A percentile compares a stretch with the other conserved stretches of the same genome.
phyloP scores from a whole-genome alignment of 2,797 vertebrate species.

The Crenichthys baileyi region DNA sequence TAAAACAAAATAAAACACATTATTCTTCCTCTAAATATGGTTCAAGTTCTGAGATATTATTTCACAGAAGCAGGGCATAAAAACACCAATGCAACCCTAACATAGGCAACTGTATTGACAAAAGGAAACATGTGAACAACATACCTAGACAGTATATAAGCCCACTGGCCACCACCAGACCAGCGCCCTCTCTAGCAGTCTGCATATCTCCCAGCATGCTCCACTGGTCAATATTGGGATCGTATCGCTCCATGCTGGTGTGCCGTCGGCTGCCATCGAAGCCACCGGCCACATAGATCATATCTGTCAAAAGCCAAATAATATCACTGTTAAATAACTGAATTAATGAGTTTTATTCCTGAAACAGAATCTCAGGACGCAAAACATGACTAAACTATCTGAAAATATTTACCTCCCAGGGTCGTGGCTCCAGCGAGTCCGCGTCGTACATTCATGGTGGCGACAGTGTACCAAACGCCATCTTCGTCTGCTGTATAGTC shows the following conservation, averaged over 20 bases:
- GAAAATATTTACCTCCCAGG: conserved; percentile 85
- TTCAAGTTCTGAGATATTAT: neutral
- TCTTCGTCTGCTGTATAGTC: conserved; percentile 97
- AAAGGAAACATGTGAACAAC: neutral
- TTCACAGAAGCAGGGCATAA: neutral
- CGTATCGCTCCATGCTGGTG: conserved; percentile 98
- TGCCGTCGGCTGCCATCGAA: conserved; percentile 97
- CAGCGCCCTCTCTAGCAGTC: conserved; percentile 95
- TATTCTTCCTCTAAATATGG: neutral
- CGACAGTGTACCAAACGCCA: conserved; percentile 97
- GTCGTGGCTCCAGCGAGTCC: conserved; percentile 96
- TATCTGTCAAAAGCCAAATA: conserved; percentile 80
- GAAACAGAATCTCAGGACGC: neutral
- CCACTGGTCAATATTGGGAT: conserved; percentile 99
- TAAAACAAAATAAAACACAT: neutral
- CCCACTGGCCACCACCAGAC: conserved; percentile 95
- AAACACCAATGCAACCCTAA: neutral
- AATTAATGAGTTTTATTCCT: neutral
- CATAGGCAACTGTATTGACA: neutral
- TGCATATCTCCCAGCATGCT: conserved; percentile 99
- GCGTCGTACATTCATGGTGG: conserved; percentile 95
- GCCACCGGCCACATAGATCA: conserved; percentile 98
- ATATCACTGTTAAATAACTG: neutral
- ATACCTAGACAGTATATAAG: conserved; percentile 97
- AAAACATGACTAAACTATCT: neutral